Conservation (phyloP, 1,140 invertebrate species). For the Prorops nasuta region DNA sequence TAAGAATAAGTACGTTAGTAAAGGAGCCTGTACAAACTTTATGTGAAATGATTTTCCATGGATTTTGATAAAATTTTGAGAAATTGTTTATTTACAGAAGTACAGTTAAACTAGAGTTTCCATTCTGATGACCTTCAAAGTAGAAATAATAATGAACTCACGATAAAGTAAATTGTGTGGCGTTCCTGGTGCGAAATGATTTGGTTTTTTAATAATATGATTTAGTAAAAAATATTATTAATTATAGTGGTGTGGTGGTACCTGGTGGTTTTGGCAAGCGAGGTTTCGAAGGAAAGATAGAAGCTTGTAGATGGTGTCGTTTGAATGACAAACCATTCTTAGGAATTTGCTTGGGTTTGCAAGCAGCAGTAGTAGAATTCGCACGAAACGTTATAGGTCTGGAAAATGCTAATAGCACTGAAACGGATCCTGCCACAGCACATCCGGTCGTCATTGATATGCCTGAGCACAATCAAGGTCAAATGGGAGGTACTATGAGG, state of each 20-base stretch:
- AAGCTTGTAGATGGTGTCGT: constrained; percentile 86
- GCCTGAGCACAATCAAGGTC: constrained; percentile 90
- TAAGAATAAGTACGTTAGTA: too few species aligned
- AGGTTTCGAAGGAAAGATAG: constrained; percentile 92
- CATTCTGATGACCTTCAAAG: too few species aligned
- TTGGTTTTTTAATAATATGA: not conserved
- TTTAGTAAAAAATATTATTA: constrained; percentile 10
- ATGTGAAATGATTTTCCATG: too few species aligned
- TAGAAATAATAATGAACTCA: not conserved
- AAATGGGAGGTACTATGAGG: constrained; percentile 96
- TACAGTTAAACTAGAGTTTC: too few species aligned
- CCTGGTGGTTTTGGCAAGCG: constrained; percentile 93
- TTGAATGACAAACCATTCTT: constrained; percentile 84
- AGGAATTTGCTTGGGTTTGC: constrained; percentile 92
- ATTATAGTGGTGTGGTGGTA: constrained; percentile 82
- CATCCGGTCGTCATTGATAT: constrained; percentile 90
- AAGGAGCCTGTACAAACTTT: too few species aligned
- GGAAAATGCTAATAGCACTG: constrained; percentile 79
- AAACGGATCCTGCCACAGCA: constrained; percentile 70
- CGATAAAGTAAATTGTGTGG: not conserved
- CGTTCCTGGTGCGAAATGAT: not conserved
- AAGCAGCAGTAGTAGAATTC: constrained; percentile 94
- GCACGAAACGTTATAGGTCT: constrained; percentile 78
- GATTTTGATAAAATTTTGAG: too few species aligned
- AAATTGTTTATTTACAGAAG: too few species aligned